Percentiles rank a stretch among this genome's conserved stretches.
These are phyloP conservation scores for Harpagus bidentatus DNA, from an alignment of 2,113 vertebrate genomes.

Conservation along the genomic window DNA sequence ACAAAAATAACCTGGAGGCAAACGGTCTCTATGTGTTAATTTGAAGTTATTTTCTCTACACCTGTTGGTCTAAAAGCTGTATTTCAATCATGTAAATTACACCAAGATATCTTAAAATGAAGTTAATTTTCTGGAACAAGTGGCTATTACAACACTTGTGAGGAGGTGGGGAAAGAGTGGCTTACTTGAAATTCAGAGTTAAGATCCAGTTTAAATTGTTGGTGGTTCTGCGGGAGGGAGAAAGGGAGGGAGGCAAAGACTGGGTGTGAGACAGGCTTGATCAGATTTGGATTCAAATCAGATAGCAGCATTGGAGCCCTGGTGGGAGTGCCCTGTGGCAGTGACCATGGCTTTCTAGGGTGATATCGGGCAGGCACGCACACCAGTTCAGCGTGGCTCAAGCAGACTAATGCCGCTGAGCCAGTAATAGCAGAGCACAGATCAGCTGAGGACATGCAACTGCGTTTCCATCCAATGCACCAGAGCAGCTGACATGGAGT, in stretches of 20 bases:
- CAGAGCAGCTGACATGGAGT: not conserved
- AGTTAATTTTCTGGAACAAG: not conserved
- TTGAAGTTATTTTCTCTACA: not conserved
- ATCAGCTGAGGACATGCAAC: not conserved
- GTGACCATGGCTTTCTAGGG: not conserved
- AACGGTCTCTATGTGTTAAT: not conserved
- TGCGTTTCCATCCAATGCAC: not conserved
- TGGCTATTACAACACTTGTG: not conserved
- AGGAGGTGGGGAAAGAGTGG: not conserved
- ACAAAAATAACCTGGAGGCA: not conserved
- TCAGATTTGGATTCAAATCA: not conserved
- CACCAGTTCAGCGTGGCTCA: fast-evolving
- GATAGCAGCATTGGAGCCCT: not conserved
- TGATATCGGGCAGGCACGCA: fast-evolving
- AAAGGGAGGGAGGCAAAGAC: not conserved
- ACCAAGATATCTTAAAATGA: not conserved
- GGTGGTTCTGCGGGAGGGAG: not conserved
- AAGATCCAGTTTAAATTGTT: not conserved
- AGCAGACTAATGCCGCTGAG: not conserved
- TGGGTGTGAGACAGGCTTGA: not conserved
- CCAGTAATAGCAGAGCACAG: not conserved
- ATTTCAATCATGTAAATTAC: not conserved
- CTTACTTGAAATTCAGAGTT: not conserved
- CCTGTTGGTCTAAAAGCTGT: not conserved
- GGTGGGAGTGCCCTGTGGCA: not conserved